phyloP scores from a whole-genome alignment of 2,888 invertebrate genomes.

The Cremastinae sp. region DNA sequence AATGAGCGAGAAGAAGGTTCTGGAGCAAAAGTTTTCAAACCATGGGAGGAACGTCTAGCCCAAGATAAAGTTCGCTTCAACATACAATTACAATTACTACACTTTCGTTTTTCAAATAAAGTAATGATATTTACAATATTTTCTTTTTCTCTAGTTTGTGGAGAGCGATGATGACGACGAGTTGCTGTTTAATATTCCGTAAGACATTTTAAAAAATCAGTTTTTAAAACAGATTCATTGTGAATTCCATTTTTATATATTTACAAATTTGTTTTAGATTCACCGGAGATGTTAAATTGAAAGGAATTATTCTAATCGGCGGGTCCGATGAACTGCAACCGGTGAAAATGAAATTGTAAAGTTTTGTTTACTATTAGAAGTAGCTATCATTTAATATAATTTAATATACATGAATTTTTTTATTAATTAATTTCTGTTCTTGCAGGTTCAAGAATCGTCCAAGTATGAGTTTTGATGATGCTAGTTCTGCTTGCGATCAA shows the following conservation, averaged over 20 bases:
- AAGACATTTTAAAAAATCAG: slow-evolving; percentile 77
- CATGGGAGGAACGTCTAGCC: slow-evolving; percentile 93
- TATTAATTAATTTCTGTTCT: not conserved
- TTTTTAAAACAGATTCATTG: too few relatives aligned
- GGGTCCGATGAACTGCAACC: slow-evolving; percentile 94
- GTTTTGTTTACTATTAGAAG: slow-evolving; percentile 64
- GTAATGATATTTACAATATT: not conserved
- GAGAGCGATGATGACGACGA: slow-evolving; percentile 98
- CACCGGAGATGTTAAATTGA: slow-evolving; percentile 96
- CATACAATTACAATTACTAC: too few relatives aligned
- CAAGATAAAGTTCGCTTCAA: slow-evolving; percentile 84
- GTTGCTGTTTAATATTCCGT: slow-evolving; percentile 96
- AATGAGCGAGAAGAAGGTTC: slow-evolving; percentile 94
- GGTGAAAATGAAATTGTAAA: slow-evolving; percentile 92
- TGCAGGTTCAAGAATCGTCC: slow-evolving; percentile 94
- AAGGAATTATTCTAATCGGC: slow-evolving; percentile 96
- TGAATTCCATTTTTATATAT: not conserved
- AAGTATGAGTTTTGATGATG: slow-evolving; percentile 97
- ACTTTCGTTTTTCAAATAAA: too few relatives aligned
- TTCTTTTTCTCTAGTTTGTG: slow-evolving; percentile 86
- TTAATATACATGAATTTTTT: not conserved
- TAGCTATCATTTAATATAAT: not conserved
- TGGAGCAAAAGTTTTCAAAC: slow-evolving; percentile 94
- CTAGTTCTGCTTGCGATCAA: slow-evolving; percentile 88
- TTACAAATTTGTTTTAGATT: slow-evolving; percentile 84